These are phyloP conservation scores for Apocrypta bakeri DNA, from an alignment of 1,140 invertebrate species.

Conservation along the genomic window DNA sequence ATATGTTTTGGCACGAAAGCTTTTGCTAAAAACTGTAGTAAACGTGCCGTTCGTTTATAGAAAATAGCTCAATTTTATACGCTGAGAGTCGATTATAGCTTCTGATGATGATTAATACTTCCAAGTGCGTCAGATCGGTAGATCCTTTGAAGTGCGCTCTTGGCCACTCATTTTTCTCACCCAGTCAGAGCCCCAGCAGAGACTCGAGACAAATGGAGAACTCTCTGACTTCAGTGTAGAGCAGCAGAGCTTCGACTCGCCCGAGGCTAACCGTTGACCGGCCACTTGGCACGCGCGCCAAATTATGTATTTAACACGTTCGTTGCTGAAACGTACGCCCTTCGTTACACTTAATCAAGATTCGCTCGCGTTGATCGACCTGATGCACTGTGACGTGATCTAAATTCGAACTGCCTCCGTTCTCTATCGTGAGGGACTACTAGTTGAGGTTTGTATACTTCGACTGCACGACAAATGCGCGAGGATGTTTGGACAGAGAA, in stretches of 20 bases:
- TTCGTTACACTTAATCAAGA: slow-evolving; percentile 32
- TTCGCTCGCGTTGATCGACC: slow-evolving; percentile 7
- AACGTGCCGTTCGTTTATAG: too few relatives aligned
- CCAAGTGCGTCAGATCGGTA: too few relatives aligned
- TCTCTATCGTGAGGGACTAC: neutral
- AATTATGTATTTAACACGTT: slow-evolving; percentile 52
- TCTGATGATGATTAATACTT: neutral
- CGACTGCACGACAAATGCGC: neutral
- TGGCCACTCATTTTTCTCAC: too few relatives aligned
- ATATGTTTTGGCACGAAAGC: too few relatives aligned
- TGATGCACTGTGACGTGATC: neutral
- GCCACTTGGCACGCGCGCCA: slow-evolving; percentile 53
- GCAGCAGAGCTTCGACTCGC: too few relatives aligned
- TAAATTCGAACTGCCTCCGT: slow-evolving; percentile 13
- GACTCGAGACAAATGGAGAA: neutral
- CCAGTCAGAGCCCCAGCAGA: too few relatives aligned
- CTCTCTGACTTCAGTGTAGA: neutral
- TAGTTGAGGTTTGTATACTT: too few relatives aligned
- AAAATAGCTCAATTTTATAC: too few relatives aligned
- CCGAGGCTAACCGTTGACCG: neutral
- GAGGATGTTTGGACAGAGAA: neutral
- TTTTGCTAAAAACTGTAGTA: too few relatives aligned
- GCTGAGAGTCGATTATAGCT: too few relatives aligned
- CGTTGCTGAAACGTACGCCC: neutral
- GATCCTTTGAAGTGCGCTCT: neutral